Evolutionary conservation across 2,113 vertebrate genomes (phyloP).

Genomic region (Chinchilla lanigera): DNA sequence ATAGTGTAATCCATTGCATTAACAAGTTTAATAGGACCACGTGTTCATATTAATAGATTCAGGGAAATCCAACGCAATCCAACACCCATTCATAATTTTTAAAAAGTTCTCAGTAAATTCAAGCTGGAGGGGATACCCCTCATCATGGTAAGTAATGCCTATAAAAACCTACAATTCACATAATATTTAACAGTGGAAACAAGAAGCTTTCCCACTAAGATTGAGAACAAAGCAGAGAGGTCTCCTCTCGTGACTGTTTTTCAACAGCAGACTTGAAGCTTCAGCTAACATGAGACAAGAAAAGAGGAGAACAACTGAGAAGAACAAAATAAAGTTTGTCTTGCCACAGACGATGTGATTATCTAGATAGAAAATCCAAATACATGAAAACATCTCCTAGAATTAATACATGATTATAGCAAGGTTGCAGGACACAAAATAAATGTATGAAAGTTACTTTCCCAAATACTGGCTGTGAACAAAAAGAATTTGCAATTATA

Average conservation of each 20-base stretch:
- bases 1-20: neutral
- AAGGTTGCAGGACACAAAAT: neutral
- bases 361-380: neutral
- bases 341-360: neutral
- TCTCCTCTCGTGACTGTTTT: neutral
- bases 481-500: neutral
- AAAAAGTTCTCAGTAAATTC: neutral
- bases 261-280: neutral
- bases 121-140: neutral
- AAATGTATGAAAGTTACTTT: neutral
- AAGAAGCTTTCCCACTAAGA: neutral
- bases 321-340: neutral
- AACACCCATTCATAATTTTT: neutral
- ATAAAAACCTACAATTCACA: neutral
- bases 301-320: neutral
- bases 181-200: neutral
- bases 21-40: neutral
- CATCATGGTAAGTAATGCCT: neutral
- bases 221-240: neutral
- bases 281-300: neutral
- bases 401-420: neutral
- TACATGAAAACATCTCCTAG: neutral
- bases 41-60: neutral
- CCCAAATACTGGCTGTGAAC: neutral
- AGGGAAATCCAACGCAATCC: neutral